phyloP scores from a whole-genome alignment of 2,797 vertebrate species.

The Crocidura indochinensis region DNA sequence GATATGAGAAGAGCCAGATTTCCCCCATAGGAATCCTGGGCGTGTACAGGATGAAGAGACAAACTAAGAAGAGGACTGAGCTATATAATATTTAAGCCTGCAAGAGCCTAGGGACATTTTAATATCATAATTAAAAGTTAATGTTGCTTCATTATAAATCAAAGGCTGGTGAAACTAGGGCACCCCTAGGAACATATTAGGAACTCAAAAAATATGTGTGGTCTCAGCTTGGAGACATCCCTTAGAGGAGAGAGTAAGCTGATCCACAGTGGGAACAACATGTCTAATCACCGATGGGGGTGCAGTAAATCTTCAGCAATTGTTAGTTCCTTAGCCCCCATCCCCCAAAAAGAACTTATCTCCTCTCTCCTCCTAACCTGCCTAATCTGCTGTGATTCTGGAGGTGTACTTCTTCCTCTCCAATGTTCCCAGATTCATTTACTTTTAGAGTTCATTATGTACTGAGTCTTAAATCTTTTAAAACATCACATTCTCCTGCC shows the following conservation, averaged over 20 bases:
- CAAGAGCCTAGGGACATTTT: slow-evolving; percentile 71
- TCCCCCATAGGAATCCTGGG: not conserved
- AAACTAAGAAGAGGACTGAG: slow-evolving; percentile 53
- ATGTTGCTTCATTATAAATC: slow-evolving; percentile 81
- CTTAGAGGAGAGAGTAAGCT: slow-evolving; percentile 40
- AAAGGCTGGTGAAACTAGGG: slow-evolving; percentile 71
- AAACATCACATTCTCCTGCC: not conserved
- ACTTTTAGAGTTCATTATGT: not conserved
- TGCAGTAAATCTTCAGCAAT: not conserved
- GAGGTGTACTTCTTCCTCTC: not conserved
- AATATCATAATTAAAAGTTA: slow-evolving; percentile 83
- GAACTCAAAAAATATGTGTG: slow-evolving; percentile 63
- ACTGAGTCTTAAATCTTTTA: not conserved
- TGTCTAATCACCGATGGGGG: not conserved
- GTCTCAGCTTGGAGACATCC: slow-evolving; percentile 41
- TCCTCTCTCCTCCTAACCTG: not conserved
- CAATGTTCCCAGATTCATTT: not conserved
- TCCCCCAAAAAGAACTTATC: not conserved
- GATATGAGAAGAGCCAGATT: not conserved
- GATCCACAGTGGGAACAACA: not conserved
- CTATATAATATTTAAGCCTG: slow-evolving; percentile 57
- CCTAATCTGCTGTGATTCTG: slow-evolving; percentile 11
- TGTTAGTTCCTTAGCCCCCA: not conserved
- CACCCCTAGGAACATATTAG: slow-evolving; percentile 64
- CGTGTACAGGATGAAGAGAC: slow-evolving; percentile 11